Evolutionary conservation across 2,113 vertebrate genomes (phyloP).

Genomic region (Verasper variegatus): DNA sequence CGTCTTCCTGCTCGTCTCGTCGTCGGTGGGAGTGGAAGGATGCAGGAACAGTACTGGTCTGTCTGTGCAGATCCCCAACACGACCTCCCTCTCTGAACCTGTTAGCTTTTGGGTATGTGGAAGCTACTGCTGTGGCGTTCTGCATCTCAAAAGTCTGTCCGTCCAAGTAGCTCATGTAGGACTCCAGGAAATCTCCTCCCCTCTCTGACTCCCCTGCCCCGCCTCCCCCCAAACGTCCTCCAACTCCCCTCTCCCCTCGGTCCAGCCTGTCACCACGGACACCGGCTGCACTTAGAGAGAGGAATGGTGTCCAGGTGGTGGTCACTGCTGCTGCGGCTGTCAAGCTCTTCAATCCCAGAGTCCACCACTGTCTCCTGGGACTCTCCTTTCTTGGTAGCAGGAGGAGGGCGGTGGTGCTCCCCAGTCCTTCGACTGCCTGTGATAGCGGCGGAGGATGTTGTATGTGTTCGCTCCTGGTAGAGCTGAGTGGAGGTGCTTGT

Average conservation of each 20-base stretch:
- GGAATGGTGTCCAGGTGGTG: constrained; percentile 92
- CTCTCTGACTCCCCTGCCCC: constrained; percentile 78
- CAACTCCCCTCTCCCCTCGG: constrained; percentile 69
- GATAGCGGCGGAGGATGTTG: constrained; percentile 62
- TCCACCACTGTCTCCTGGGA: constrained; percentile 89
- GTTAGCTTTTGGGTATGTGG: constrained; percentile 81
- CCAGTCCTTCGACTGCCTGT: constrained; percentile 59
- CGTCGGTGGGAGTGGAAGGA: constrained; percentile 79
- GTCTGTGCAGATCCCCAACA: constrained; percentile 72
- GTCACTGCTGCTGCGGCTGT: constrained; percentile 94
- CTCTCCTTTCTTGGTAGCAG: constrained; percentile 79
- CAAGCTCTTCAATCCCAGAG: constrained; percentile 93
- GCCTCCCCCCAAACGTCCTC: constrained; percentile 59
- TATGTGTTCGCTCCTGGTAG: constrained; percentile 69
- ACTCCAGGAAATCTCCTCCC: constrained; percentile 88
- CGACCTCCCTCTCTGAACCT: constrained; percentile 79
- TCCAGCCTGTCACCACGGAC: constrained; percentile 71
- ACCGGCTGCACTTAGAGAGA: constrained; percentile 79
- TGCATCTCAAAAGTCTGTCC: constrained; percentile 90
- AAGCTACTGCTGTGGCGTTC: constrained; percentile 79
- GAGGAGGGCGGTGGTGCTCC: constrained; percentile 68
- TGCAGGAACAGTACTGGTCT: constrained; percentile 79
- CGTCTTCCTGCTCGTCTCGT: constrained; percentile 73
- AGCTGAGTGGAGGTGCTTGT: constrained; percentile 75
- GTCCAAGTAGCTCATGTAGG: constrained; percentile 93